Evolutionary conservation across 2,888 invertebrate genomes (phyloP).

Genomic region (Scrobipalpa atriplicella): DNA sequence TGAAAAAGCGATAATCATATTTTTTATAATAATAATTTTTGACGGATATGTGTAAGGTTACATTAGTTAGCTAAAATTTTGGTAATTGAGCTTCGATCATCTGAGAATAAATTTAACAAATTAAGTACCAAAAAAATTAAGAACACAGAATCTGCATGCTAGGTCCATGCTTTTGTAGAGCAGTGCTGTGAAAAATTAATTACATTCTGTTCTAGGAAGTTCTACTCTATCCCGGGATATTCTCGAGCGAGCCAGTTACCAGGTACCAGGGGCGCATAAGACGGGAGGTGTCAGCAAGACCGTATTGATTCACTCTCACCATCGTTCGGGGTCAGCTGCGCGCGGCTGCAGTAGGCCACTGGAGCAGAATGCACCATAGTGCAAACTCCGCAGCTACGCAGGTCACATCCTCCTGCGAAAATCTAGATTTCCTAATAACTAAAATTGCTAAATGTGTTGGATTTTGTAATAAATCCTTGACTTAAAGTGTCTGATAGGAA

Average conservation of each 20-base stretch:
- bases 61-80: too few relatives aligned
- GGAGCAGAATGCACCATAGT: constrained; percentile 69
- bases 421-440: not conserved
- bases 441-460: not conserved
- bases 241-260: not conserved
- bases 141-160: too few relatives aligned
- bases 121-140: too few relatives aligned
- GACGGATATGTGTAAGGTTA: too few relatives aligned
- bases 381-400: constrained; percentile 63
- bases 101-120: too few relatives aligned
- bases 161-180: too few relatives aligned
- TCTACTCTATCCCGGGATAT: constrained; percentile 1
- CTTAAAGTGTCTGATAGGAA: not conserved
- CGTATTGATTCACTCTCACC: constrained; percentile 79
- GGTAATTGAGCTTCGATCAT: too few relatives aligned
- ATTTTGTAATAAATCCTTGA: not conserved
- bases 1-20: too few relatives aligned
- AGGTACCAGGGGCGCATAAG: constrained; percentile 40
- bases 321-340: constrained; percentile 77
- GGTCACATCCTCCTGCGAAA: constrained; percentile 50
- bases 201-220: constrained; percentile 1
- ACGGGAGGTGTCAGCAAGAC: constrained; percentile 60
- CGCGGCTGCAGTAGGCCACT: constrained; percentile 79
- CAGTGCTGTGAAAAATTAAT: not conserved
- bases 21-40: too few relatives aligned